Base-by-base conservation (phyloP, 2,888 invertebrate species). In the Ischnus inquisitorius region DNA sequence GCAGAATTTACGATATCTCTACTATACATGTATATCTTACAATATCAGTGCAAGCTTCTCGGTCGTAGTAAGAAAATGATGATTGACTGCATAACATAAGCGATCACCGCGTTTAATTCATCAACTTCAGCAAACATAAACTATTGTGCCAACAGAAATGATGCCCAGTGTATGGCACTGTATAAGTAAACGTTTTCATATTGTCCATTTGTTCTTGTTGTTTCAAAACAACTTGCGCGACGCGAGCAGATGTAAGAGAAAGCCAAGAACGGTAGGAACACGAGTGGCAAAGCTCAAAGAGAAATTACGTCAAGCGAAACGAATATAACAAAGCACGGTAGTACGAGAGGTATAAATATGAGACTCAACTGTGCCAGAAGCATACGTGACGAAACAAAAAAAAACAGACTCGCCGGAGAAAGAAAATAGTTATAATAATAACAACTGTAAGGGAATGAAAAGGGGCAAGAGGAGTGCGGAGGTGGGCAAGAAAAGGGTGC, bases 401-500 rank as follows among this genome's bases (percentile, higher is more conserved):
- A 25, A 0, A n/a, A 54, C 19, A 10, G 25, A 34, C n/a, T 43
- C n/a, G 64, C 25, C 5, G 28, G 57, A 14, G 28, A 25, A 71
- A 14, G 69, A 71, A 64, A 64, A 51, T 64, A 75, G 12, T 46
- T 65, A 41, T 60, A 79, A 64, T 77, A 39, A 62, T 77, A 39
- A 62, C 46, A 64, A 46, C 43, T 51, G 48, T 69, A 41, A 69
- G 51, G 22, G 14, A 67, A 54, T 14, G 43, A 64, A 71, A 39
- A 62, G 4, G 75, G 51, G 25, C 19, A 10, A 14, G 34, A 19
- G 25, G n/a, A 16, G 10, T 19, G 4, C 43, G 39, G 57, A 22
- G 22, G 14, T 12, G 28, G 43, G 64, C n/a, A 54, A 46, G 69
- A 68, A 72, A 54, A 69, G 39, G 43, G 28, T 39, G 75, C 25